Percentiles rank a stretch among this genome's conserved stretches.
phyloP scores from a whole-genome alignment of 1,140 invertebrate species.

The Anastatus disparis region DNA sequence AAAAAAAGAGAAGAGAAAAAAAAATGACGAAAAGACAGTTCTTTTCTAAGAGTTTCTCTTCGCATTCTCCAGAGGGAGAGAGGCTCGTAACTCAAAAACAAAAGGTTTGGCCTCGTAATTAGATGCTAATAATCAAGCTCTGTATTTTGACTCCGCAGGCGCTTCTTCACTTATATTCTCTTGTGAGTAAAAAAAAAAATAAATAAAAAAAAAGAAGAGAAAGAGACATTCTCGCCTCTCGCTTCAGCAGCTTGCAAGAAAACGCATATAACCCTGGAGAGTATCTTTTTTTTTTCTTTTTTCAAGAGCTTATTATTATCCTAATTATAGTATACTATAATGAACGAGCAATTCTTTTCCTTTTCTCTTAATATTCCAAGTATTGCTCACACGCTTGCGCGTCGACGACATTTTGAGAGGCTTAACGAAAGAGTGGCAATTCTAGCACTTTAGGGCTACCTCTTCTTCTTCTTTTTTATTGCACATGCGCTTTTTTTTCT shows the following conservation, averaged over 20 bases:
- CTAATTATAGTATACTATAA: constrained; percentile 67
- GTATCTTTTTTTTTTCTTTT: too few species aligned
- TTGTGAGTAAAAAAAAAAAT: too few species aligned
- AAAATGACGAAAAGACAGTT: not conserved
- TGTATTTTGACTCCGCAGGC: constrained; percentile 44
- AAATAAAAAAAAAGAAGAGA: too few species aligned
- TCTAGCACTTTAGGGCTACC: constrained; percentile 64
- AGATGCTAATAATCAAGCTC: constrained; percentile 62
- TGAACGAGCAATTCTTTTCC: constrained; percentile 50
- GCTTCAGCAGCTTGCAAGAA: constrained; percentile 55
- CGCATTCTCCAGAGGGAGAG: constrained; percentile 27
- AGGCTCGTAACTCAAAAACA: constrained; percentile 39
- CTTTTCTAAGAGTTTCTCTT: constrained; percentile 6
- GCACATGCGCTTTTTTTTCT: too few species aligned
- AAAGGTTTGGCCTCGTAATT: constrained; percentile 55
- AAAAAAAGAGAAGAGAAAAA: not conserved
- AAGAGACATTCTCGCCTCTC: constrained; percentile 7
- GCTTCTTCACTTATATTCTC: constrained; percentile 28
- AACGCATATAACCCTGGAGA: too few species aligned
- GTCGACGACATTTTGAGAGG: constrained; percentile 55
- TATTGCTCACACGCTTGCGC: constrained; percentile 35
- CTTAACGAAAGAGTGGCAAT: constrained; percentile 65
- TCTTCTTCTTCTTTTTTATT: too few species aligned
- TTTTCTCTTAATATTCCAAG: constrained; percentile 32
- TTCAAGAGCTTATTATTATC: constrained; percentile 66